Percentiles rank a stretch among this genome's conserved stretches.
Evolutionary conservation across 2,113 vertebrate genomes (phyloP).

Genomic region (Cebidichthys violaceus): DNA sequence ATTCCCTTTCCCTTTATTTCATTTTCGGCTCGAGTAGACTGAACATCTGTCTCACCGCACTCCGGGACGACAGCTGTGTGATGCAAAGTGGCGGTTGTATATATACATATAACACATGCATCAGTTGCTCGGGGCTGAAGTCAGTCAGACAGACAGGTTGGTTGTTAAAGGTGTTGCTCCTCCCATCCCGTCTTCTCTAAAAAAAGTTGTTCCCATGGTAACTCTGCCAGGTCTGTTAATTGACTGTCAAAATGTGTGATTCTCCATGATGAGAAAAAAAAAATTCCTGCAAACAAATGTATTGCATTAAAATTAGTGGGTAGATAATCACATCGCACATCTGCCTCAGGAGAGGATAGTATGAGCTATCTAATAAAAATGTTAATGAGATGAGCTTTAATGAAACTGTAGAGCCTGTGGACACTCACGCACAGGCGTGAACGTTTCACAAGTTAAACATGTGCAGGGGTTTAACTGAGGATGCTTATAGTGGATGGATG

Average conservation of each 20-base stretch:
- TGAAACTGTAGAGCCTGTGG: constrained; percentile 46
- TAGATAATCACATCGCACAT: constrained; percentile 42
- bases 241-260: constrained; percentile 62
- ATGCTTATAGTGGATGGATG: constrained; percentile 2
- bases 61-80: constrained; percentile 28
- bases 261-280: constrained; percentile 16
- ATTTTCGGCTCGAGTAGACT: constrained; percentile 40
- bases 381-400: constrained; percentile 44
- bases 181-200: constrained; percentile 27
- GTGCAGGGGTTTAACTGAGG: constrained; percentile 36
- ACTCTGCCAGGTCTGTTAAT: constrained; percentile 58
- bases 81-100: constrained; percentile 26
- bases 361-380: constrained; percentile 44
- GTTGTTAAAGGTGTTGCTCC: constrained; percentile 36
- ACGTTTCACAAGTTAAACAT: constrained; percentile 39
- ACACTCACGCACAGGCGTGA: not conserved
- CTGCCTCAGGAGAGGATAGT: constrained; percentile 31
- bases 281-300: constrained; percentile 49
- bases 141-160: constrained; percentile 28
- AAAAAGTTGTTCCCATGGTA: constrained; percentile 74
- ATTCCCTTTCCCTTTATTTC: constrained; percentile 22
- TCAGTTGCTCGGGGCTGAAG: constrained; percentile 20
- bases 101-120: constrained; percentile 9
- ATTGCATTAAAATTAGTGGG: constrained; percentile 11
- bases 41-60: constrained; percentile 45